These are phyloP conservation scores for Vanessa cardui DNA, from an alignment of 2,888 invertebrate species.

Conservation along the genomic window DNA sequence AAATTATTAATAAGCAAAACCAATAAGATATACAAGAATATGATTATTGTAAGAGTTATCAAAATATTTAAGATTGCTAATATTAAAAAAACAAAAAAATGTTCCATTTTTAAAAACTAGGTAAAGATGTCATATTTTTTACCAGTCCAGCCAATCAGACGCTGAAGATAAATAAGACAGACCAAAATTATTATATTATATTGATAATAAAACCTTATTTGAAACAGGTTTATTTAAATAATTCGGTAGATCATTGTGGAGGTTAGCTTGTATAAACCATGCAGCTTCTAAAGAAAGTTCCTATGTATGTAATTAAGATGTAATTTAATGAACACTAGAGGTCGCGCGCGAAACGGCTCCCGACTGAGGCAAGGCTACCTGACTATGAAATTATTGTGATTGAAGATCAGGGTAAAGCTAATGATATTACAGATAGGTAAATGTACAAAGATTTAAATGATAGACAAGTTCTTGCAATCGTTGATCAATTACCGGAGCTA, in stretches of 20 bases:
- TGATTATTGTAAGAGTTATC: background rate
- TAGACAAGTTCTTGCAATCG: conserved; percentile 4
- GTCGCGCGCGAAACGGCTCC: conserved; percentile 64
- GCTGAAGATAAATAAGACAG: conserved; percentile 27
- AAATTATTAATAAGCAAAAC: too few species aligned
- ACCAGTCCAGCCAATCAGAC: background rate
- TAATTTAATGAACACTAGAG: conserved; percentile 80
- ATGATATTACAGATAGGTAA: conserved; percentile 43
- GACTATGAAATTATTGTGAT: conserved; percentile 68
- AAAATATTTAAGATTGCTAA: too few species aligned
- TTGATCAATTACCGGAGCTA: background rate
- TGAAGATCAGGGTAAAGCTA: conserved; percentile 71
- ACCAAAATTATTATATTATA: conserved; percentile 39
- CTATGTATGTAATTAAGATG: conserved; percentile 83
- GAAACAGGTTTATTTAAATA: conserved; percentile 70
- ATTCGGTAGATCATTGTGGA: conserved; percentile 81
- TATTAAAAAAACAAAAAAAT: background rate
- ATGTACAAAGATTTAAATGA: conserved; percentile 22
- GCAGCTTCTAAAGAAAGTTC: conserved; percentile 83
- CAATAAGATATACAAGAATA: too few species aligned
- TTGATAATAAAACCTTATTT: conserved; percentile 43
- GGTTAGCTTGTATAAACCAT: conserved; percentile 83
- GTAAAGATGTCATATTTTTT: too few species aligned
- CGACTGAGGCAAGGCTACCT: conserved; percentile 54
- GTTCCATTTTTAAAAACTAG: too few species aligned